phyloP scores from a whole-genome alignment of 2,888 invertebrate species.

The Acronicta leporina region DNA sequence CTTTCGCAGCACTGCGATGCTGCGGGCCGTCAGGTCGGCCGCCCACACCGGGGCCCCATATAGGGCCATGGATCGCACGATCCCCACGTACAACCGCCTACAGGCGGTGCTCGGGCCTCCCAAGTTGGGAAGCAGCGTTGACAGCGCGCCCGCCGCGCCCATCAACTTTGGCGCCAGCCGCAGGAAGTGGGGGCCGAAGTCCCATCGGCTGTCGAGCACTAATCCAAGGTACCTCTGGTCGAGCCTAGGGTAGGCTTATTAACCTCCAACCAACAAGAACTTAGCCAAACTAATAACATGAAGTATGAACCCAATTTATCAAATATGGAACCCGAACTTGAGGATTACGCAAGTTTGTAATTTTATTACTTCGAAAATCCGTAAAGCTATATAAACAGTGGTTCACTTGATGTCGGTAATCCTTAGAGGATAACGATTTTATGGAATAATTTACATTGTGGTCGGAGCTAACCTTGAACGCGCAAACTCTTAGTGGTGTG shows the following conservation, averaged over 20 bases:
- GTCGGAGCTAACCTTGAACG: slow-evolving; percentile 1
- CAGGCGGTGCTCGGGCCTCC: no score
- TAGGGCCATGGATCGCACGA: no score
- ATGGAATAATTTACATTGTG: slow-evolving; percentile 11
- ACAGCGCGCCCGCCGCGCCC: no score
- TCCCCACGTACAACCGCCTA: no score
- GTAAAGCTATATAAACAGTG: slow-evolving; percentile 7
- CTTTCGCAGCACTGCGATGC: no score
- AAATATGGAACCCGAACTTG: slow-evolving; percentile 10
- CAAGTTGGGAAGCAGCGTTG: no score
- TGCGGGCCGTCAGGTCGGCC: no score
- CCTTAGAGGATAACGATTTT: slow-evolving; percentile 4
- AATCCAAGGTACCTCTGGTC: no score
- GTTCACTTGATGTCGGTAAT: slow-evolving; percentile 7
- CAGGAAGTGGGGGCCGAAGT: no score
- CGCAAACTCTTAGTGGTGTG: slow-evolving; percentile 5
- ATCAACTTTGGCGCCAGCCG: no score
- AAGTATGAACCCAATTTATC: slow-evolving; percentile 1
- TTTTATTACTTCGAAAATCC: slow-evolving; percentile 3
- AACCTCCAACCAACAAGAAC: slow-evolving; percentile 2
- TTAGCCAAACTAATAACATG: not conserved
- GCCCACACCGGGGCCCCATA: no score
- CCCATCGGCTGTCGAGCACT: no score
- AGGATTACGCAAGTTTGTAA: slow-evolving; percentile 7
- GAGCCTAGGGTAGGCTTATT: slow-evolving; percentile 1